Conservation (phyloP, 23 tunicate species). For the Styela clava region DNA sequence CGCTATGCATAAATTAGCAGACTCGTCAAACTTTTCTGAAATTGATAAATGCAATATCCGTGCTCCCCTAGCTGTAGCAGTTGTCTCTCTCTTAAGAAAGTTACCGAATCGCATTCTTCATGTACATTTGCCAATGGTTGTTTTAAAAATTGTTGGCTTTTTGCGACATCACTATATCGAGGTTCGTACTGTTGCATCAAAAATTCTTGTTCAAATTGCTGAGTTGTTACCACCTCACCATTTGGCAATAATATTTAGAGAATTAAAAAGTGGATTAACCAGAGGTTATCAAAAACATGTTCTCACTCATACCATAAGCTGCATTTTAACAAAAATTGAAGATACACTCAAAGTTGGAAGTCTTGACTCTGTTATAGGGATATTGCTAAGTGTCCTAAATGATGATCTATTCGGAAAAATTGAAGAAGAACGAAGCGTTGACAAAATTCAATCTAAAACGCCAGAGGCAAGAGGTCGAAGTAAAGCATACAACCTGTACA, state of each 20-base stretch:
- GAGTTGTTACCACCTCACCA: slow-evolving; percentile 38
- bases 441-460: slow-evolving; percentile 46
- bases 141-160: slow-evolving; percentile 62
- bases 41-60: slow-evolving; percentile 38
- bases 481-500: slow-evolving; percentile 45
- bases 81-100: slow-evolving; percentile 51
- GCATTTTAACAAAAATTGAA: slow-evolving; percentile 21
- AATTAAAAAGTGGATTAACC: slow-evolving; percentile 56
- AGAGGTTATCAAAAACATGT: slow-evolving; percentile 90
- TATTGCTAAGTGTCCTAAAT: slow-evolving; percentile 42
- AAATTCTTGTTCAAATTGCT: slow-evolving; percentile 28
- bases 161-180: slow-evolving; percentile 54
- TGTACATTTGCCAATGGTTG: slow-evolving; percentile 39
- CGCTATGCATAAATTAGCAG: slow-evolving; percentile 46
- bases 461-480: slow-evolving; percentile 94
- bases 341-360: slow-evolving; percentile 40
- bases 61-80: slow-evolving; percentile 78
- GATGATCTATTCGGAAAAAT: slow-evolving; percentile 65
- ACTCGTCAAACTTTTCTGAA: slow-evolving; percentile 29
- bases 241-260: slow-evolving; percentile 40
- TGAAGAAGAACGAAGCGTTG: slow-evolving; percentile 63
- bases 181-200: slow-evolving; percentile 43
- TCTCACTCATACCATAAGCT: slow-evolving; percentile 30
- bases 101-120: slow-evolving; percentile 35
- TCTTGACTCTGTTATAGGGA: slow-evolving; percentile 38